Conservation (phyloP, 2,888 invertebrate species). For the Eristalis intricaria region DNA sequence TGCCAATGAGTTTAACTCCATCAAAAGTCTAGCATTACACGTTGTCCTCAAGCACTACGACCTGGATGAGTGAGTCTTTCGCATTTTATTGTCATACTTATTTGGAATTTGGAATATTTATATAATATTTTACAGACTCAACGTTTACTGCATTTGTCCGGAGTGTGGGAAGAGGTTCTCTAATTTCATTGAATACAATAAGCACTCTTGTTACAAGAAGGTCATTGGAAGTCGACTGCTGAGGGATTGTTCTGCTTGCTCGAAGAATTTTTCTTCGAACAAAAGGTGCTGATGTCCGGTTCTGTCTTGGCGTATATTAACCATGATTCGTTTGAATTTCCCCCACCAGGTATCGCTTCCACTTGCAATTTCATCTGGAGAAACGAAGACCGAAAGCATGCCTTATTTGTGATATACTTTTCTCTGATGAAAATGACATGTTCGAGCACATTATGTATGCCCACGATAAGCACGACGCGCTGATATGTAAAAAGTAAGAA, state of each 20-base stretch:
- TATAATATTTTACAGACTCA: slow-evolving; percentile 34
- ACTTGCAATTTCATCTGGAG: slow-evolving; percentile 79
- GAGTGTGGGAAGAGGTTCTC: slow-evolving; percentile 77
- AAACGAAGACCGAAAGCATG: slow-evolving; percentile 78
- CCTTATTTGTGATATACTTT: slow-evolving; percentile 77
- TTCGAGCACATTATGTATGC: slow-evolving; percentile 79
- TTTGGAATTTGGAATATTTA: too few relatives aligned
- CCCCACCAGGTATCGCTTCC: slow-evolving; percentile 77
- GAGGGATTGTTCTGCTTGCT: slow-evolving; percentile 76
- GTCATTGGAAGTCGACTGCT: slow-evolving; percentile 74
- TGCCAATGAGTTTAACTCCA: slow-evolving; percentile 61
- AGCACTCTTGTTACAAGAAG: slow-evolving; percentile 78
- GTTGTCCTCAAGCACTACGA: slow-evolving; percentile 77
- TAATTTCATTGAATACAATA: slow-evolving; percentile 77
- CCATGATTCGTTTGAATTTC: not conserved
- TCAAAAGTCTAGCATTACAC: slow-evolving; percentile 76
- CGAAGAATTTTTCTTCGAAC: slow-evolving; percentile 77
- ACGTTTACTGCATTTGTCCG: slow-evolving; percentile 75
- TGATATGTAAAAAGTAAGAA: slow-evolving; percentile 75
- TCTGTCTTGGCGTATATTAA: not conserved
- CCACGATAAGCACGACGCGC: slow-evolving; percentile 76
- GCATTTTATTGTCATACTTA: not conserved
- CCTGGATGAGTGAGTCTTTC: slow-evolving; percentile 64
- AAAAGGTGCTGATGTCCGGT: slow-evolving; percentile 75
- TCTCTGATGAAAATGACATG: slow-evolving; percentile 77